phyloP scores from a whole-genome alignment of 2,797 vertebrate species.

The Hephaestus fuliginosus region DNA sequence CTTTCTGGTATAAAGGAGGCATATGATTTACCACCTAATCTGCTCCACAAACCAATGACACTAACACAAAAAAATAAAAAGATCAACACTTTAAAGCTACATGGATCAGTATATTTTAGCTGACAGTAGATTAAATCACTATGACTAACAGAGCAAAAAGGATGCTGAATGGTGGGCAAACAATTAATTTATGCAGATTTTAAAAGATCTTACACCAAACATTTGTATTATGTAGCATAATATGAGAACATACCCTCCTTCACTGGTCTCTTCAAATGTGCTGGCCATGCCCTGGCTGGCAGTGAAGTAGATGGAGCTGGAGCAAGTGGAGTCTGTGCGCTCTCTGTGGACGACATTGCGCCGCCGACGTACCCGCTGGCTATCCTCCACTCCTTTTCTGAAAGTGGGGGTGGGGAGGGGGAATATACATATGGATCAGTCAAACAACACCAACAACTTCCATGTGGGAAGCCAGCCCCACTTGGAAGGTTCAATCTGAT shows the following conservation, averaged over 20 bases:
- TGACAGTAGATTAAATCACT: too few species aligned
- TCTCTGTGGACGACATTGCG: constrained; percentile 85
- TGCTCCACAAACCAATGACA: not conserved
- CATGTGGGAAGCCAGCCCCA: not conserved
- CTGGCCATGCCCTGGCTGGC: constrained; percentile 87
- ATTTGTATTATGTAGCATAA: not conserved
- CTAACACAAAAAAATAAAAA: not conserved
- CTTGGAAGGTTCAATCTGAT: not conserved
- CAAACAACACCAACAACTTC: not conserved
- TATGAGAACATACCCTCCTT: constrained; percentile 88
- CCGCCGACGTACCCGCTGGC: constrained; percentile 86
- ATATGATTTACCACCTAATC: not conserved
- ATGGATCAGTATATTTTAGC: too few species aligned
- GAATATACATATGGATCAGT: not conserved
- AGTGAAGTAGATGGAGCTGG: constrained; percentile 96
- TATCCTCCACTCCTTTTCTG: constrained; percentile 92
- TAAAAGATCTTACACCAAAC: not conserved
- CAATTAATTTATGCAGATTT: not conserved
- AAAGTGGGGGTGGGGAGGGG: not conserved
- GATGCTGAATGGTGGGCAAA: not conserved
- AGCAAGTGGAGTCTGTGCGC: constrained; percentile 91
- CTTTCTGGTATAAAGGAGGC: not conserved
- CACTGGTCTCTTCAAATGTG: constrained; percentile 88
- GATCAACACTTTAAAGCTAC: not conserved
- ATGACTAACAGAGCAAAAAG: not conserved